Evolutionary conservation across 2,888 invertebrate species (phyloP).

Genomic region (Euphydryas editha): DNA sequence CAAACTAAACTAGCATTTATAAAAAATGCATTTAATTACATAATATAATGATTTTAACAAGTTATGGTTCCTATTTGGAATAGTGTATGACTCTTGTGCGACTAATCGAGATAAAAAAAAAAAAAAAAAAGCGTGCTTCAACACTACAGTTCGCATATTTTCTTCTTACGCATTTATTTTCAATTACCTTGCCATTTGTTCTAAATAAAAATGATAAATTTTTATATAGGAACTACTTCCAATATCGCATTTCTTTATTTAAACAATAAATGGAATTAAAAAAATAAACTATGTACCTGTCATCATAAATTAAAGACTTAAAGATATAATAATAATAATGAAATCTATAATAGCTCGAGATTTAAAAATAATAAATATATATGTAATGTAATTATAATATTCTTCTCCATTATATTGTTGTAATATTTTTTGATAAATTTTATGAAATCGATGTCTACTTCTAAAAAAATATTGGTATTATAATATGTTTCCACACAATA

Average conservation of each 20-base stretch:
- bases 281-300: background rate
- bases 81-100: too few relatives aligned
- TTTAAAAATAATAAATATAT: background rate
- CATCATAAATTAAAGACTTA: conserved; percentile 4
- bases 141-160: too few relatives aligned
- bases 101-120: too few relatives aligned
- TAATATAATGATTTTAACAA: too few relatives aligned
- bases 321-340: background rate
- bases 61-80: too few relatives aligned
- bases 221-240: background rate
- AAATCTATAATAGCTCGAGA: background rate
- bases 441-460: conserved; percentile 16
- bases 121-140: too few relatives aligned
- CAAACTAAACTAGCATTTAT: too few relatives aligned
- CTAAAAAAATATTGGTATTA: conserved; percentile 8
- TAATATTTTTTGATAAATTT: conserved; percentile 28
- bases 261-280: background rate
- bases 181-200: conserved; percentile 2
- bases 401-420: conserved; percentile 19
- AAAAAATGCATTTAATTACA: too few relatives aligned
- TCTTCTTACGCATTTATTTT: background rate
- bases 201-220: background rate
- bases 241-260: background rate
- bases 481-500: background rate
- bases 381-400: conserved; percentile 4